Conservation (phyloP, 2,797 vertebrate genomes). For the Sylvilagus floridanus region DNA sequence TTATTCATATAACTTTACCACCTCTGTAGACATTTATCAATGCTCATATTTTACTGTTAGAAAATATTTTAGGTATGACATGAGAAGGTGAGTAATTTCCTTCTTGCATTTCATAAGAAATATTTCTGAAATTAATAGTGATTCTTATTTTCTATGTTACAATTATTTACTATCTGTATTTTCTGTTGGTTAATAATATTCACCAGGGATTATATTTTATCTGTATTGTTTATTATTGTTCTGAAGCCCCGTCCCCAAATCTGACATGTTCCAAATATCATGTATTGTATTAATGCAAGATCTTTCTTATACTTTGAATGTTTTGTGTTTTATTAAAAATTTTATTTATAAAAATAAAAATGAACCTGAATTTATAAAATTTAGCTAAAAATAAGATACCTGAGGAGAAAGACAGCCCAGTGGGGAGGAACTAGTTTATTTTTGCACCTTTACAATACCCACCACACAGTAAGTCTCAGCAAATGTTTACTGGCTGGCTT, state of each 20-base stretch:
- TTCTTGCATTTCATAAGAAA: neutral
- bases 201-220: neutral
- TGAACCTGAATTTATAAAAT: neutral
- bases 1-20: neutral
- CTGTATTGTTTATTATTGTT: neutral
- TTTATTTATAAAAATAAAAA: neutral
- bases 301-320: neutral
- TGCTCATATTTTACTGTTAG: conserved; percentile 18
- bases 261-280: neutral
- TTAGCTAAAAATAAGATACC: neutral
- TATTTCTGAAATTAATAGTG: neutral
- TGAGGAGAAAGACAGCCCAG: neutral
- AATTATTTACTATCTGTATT: neutral
- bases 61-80: conserved; percentile 45
- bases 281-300: neutral
- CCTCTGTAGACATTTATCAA: neutral
- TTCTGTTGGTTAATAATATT: neutral
- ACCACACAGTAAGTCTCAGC: neutral
- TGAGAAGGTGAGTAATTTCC: conserved; percentile 35
- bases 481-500: neutral
- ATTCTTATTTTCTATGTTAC: neutral
- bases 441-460: neutral
- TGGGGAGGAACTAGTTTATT: neutral
- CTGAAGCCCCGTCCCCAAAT: neutral
- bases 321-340: conserved; percentile 9